Base-by-base conservation (phyloP, 2,113 vertebrate genomes). In the Tamias sibiricus region DNA sequence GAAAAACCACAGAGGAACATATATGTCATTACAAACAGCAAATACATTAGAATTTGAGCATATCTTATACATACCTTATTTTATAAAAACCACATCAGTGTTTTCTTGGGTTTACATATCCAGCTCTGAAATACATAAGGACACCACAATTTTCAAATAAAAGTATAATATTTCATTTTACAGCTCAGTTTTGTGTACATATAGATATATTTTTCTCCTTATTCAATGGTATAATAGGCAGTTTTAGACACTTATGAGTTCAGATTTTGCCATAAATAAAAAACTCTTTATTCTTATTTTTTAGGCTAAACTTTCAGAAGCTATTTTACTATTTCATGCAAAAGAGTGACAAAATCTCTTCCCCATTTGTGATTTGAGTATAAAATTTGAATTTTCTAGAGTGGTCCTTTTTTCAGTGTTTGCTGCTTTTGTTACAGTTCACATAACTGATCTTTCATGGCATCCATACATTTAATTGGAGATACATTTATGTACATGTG, bases 1-100 rank as follows among this genome's bases (percentile, higher is more conserved):
- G 95, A 66, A 93, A 95, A 96, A 35, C n/a, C 64, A 80, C 69
- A 82, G 80, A 96, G 59, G 86, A 92, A 90, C 7, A 91, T n/a
- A 64, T 12, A 76, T 57, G 72, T 40, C 97, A 96, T 97, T 97
- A 95, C 77, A 85, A 97, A 84, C 30, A 89, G 72, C 32, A 91
- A 86, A 87, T 97, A 79, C 35, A 91, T 87, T 91, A 94, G 42
- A 81, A 96, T 95, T 54, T 71, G 83, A 85, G 62, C 52, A 42
- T 84, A 85, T 87, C 93, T 97, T 90, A 88, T 91, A 35, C 35
- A 66, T 2, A 91, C 1, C 22, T 44, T 81, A 81, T 96, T 96
- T 96, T 86, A 90, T 94, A 84, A 96, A 79, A 3, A 94, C 3
- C 24, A 83, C 11, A 37, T 1, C 52, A 84, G 10, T 95, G 5